Evolutionary conservation across 1,140 invertebrate genomes (phyloP), one percentile per base, ranked within the genome.

Genomic region (Apis dorsata): DNA sequence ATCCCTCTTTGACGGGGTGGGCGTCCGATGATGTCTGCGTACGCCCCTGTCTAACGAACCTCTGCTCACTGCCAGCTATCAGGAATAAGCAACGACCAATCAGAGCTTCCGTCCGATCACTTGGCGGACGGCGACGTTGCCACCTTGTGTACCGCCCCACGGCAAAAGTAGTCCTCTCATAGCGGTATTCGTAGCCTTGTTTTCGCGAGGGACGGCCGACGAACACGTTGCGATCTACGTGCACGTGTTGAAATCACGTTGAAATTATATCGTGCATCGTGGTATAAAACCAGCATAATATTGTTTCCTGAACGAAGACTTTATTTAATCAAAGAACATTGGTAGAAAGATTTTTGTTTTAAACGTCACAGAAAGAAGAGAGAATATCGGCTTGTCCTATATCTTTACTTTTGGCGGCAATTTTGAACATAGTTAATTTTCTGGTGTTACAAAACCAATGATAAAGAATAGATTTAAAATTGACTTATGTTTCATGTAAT

Each of bases 31-130:
- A 66, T 88, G 80, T 69, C 87, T 75, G 89, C 89, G 84, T 90
- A 91, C 89, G 89, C 91, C 90, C 91, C 91, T 92, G 90, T 63
- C 69, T 78, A 85, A 88, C 83, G 78, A 87, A 53, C 60, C 57
- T 72, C 57, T 62, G 83, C 66, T 68, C 49, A 72, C 49, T 24
- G 77, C 51, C n/a, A 62, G 71, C 74, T 66, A 75, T 78, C 72
- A 60, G 53, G 78, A 51, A n/a, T n/a, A 73, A 11, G 28, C 2
- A 19, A 8, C 83, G 21, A 78, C 88, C 85, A 89, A 89, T 89
- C 79, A 62, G 65, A 12, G 44, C 17, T 9, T 10, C 44, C 71
- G 71, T 87, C 44, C 53, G 76, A 66, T 75, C 66, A 59, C 60
- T 60, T 72, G 17, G 57, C 75, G 66, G 60, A 85, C 75, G 49